A percentile compares a stretch with the other conserved stretches of the same genome.
These are phyloP conservation scores for Pristionchus entomophagus DNA, from an alignment of 2,888 invertebrate genomes.

Conservation along the genomic window DNA sequence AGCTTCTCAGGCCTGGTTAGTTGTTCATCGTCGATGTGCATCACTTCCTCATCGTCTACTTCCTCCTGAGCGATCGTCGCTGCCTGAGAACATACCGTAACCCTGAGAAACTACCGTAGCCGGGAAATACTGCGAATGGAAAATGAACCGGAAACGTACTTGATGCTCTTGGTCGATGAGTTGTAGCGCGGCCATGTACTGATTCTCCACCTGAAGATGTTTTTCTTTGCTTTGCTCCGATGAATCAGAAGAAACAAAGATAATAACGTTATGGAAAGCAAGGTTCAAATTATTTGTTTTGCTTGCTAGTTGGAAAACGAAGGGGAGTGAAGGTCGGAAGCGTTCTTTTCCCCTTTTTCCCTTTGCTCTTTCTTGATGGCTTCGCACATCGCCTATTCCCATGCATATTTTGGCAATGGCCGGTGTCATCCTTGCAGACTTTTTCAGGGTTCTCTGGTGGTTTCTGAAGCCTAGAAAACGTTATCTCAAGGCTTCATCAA, in stretches of 20 bases:
- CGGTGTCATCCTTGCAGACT: too few relatives aligned
- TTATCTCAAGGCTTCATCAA: too few relatives aligned
- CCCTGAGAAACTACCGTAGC: too few relatives aligned
- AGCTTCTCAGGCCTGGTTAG: neutral
- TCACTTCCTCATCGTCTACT: neutral
- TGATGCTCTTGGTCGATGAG: conserved; percentile 68
- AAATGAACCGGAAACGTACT: neutral
- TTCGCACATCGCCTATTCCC: too few relatives aligned
- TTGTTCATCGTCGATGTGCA: neutral
- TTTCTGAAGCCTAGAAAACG: too few relatives aligned
- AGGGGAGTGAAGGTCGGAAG: too few relatives aligned
- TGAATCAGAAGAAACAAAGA: neutral
- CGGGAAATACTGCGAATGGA: too few relatives aligned
- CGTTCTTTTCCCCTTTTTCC: too few relatives aligned
- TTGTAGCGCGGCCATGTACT: conserved; percentile 70
- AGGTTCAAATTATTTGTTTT: neutral
- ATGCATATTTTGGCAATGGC: neutral
- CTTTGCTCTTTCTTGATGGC: neutral
- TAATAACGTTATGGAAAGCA: neutral
- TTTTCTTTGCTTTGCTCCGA: conserved; percentile 39
- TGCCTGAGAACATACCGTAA: neutral
- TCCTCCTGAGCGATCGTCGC: neutral
- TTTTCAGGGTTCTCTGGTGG: conserved; percentile 14
- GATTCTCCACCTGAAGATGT: conserved; percentile 62
- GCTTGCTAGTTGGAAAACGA: too few relatives aligned